Evolutionary conservation across 2,113 vertebrate species (phyloP).

Genomic region (Nicator chloris): DNA sequence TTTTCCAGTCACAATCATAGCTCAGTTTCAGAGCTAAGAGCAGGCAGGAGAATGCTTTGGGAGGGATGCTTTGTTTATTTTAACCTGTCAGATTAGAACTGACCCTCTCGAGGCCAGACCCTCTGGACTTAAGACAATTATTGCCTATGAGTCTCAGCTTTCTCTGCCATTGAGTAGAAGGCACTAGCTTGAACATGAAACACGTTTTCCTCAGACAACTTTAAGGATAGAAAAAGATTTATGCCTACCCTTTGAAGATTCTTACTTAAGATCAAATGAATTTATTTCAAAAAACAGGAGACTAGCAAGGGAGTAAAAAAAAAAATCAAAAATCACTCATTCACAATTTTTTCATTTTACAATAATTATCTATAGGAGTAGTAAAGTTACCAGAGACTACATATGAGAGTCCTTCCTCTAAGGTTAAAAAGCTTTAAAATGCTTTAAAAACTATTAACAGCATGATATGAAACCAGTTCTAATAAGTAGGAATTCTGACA

Average conservation of each 20-base stretch:
- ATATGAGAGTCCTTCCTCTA: background rate
- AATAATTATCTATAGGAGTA: background rate
- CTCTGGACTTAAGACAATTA: background rate
- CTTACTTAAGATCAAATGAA: background rate
- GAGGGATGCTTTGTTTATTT: background rate
- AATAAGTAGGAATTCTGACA: background rate
- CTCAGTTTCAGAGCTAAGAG: background rate
- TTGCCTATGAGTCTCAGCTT: background rate
- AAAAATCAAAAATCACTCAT: background rate
- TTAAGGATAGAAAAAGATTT: background rate
- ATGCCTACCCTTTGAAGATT: background rate
- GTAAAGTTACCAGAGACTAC: background rate
- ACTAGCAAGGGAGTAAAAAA: background rate
- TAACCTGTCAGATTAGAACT: background rate
- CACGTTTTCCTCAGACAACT: background rate
- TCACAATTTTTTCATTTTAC: background rate
- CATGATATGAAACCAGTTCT: background rate
- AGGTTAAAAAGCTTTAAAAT: background rate
- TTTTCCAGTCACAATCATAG: background rate
- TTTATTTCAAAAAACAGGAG: background rate
- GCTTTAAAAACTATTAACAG: background rate
- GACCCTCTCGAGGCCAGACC: background rate
- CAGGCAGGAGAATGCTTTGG: background rate
- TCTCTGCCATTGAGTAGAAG: background rate
- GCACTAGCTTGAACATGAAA: background rate